Conservation (phyloP, 37 sponge, comb jelly and placozoan species). For the Crambe crambe region DNA sequence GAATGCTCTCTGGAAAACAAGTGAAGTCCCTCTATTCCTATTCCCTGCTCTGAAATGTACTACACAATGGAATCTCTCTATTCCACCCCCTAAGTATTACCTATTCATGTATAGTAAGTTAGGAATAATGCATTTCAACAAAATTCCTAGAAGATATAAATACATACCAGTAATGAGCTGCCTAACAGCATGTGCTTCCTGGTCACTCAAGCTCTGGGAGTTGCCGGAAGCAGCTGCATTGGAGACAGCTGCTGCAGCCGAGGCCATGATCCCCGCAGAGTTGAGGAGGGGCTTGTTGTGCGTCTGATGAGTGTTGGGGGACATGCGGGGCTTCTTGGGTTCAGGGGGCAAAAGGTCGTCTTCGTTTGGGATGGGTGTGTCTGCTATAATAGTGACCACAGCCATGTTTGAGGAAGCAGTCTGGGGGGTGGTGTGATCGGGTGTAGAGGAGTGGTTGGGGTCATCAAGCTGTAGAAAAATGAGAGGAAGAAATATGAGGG, state of each 20-base stretch:
- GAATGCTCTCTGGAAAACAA: too few relatives aligned
- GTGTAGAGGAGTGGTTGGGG: not conserved
- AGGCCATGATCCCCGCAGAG: not conserved
- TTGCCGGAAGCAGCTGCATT: not conserved
- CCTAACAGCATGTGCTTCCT: conserved; percentile 57
- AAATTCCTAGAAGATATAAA: too few relatives aligned
- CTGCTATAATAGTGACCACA: conserved; percentile 28
- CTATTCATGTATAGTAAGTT: too few relatives aligned
- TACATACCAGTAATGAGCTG: conserved; percentile 65
- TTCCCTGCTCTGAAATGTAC: too few relatives aligned
- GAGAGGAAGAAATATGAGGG: not conserved
- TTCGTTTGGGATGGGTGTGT: not conserved
- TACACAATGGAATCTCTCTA: too few relatives aligned
- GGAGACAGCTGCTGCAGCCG: conserved; percentile 5
- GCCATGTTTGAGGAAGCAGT: conserved; percentile 5
- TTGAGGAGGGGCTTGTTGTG: not conserved
- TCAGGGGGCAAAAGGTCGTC: conserved; percentile 2
- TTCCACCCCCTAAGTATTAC: too few relatives aligned
- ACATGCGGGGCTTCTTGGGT: conserved; percentile 19
- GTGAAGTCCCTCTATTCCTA: too few relatives aligned
- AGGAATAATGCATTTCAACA: too few relatives aligned
- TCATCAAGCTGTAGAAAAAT: not conserved
- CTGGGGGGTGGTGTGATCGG: not conserved
- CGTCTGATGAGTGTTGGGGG: not conserved
- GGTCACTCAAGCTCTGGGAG: conserved; percentile 15